Evolutionary conservation across 2,888 invertebrate genomes (phyloP), one percentile per base, ranked within the genome.

Genomic region (Troides helena): DNA sequence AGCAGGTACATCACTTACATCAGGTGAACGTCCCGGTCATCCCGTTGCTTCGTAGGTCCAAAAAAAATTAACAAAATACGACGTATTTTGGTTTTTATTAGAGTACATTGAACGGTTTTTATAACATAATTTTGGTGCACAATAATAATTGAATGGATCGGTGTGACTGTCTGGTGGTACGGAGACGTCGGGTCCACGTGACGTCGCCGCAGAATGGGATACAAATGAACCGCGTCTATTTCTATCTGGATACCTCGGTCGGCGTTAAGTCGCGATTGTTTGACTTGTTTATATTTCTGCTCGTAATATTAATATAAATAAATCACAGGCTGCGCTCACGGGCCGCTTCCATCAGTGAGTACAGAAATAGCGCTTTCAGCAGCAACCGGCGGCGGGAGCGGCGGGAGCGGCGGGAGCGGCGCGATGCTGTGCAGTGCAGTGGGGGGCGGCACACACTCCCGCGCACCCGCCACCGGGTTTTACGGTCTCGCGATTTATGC

Each of bases 391-490:
- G 58, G 23, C 25, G 58, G 39, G 58, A 25, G 43, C 36, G 63
- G 23, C 30, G 64, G n/a, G n/a, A n/a, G 23, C 43, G 58, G 23
- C 25, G 58, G 39, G 58, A 25, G 43, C 36, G 63, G 23, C 30
- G 64, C 0, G 12, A 25, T n/a, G 21, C 50, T 3, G 18, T 21
- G 21, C 21, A 21, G 21, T 21, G 21, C 21, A 21, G 50, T 1
- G 50, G 50, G 7, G 18, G 50, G 8, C 30, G 50, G 30, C 30
- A 30, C 30, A 67, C 18, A 50, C 67, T 67, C 67, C 21, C 62
- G 67, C 67, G 66, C 64, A 59, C 6, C 30, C 57, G 36, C 4
- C 21, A 61, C 58, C 66, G 63, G 63, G 67, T 67, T 70, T 70
- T 70, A 67, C 56, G 30, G 21, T 14, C 36, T 7, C 39, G 39